These are phyloP conservation scores for Hypsopygia costalis DNA, from an alignment of 2,888 invertebrate genomes.

Conservation along the genomic window DNA sequence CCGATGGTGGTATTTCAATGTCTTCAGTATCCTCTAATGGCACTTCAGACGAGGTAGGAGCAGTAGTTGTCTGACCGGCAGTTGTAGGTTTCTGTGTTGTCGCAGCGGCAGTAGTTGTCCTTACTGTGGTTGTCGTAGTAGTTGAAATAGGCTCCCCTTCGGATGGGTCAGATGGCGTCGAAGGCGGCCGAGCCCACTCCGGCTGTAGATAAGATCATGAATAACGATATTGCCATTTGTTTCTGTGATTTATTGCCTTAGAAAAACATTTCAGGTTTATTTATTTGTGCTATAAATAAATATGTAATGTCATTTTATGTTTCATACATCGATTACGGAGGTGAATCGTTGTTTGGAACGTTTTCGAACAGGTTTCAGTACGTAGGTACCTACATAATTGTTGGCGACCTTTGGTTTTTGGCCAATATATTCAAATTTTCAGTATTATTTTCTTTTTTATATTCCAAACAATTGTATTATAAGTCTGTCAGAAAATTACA, in stretches of 20 bases:
- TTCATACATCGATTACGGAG: no score
- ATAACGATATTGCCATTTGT: conserved; percentile 31
- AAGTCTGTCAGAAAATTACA: no score
- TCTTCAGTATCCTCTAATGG: conserved; percentile 24
- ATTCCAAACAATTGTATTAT: no score
- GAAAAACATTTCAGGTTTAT: no score
- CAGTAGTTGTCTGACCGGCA: conserved; percentile 11
- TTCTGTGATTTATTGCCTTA: conserved; percentile 32
- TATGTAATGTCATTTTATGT: no score
- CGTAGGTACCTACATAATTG: no score
- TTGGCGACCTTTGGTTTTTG: no score
- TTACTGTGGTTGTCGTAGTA: conserved; percentile 27
- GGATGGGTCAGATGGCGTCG: conserved; percentile 81
- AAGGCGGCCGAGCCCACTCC: conserved; percentile 90
- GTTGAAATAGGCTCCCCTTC: conserved; percentile 61
- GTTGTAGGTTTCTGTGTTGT: conserved; percentile 25
- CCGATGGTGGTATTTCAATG: conserved; percentile 7
- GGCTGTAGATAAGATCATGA: conserved; percentile 77
- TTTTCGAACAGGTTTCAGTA: no score
- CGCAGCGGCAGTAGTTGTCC: conserved; percentile 15
- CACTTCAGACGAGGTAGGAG: conserved; percentile 10
- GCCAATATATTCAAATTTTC: no score
- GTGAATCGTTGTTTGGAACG: no score
- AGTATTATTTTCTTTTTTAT: no score
- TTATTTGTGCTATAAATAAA: no score